Percentiles rank a stretch among this genome's conserved stretches.
These are phyloP conservation scores for Ptyas mucosa DNA, from an alignment of 2,113 vertebrate genomes.

Conservation along the genomic window DNA sequence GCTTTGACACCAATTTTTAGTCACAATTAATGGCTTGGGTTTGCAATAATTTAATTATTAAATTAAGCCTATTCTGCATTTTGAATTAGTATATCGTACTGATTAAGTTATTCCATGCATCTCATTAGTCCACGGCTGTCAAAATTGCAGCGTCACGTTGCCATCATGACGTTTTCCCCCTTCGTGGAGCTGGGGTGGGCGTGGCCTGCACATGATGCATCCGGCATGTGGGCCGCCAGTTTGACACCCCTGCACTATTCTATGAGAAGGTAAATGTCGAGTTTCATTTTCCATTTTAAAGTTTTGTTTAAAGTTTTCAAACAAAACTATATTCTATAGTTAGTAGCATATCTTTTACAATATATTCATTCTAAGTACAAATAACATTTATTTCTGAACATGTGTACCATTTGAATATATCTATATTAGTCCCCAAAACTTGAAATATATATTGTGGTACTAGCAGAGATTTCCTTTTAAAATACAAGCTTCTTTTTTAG, in stretches of 20 bases:
- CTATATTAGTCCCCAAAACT: constrained; percentile 19
- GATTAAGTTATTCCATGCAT: neutral
- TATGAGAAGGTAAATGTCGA: neutral
- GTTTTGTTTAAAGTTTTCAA: constrained; percentile 16
- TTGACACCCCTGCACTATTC: no score
- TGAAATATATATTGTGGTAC: neutral
- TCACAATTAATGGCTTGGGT: neutral
- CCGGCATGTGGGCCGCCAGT: no score
- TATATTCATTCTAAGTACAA: constrained; percentile 13
- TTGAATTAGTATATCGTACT: neutral
- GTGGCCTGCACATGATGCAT: no score
- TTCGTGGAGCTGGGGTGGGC: no score
- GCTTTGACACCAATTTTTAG: neutral
- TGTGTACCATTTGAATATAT: neutral
- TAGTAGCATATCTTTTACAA: neutral
- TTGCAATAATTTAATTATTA: neutral
- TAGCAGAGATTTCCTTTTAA: constrained; percentile 14
- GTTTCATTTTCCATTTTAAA: neutral
- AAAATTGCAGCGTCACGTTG: no score
- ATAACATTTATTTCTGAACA: constrained; percentile 14
- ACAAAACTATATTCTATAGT: neutral
- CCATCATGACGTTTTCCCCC: no score
- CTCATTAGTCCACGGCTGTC: neutral
- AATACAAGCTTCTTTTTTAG: neutral
- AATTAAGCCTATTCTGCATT: neutral